Percentiles rank a stretch among this genome's conserved stretches.
Evolutionary conservation across 2,797 vertebrate genomes (phyloP).

Genomic region (Phoebastria nigripes): DNA sequence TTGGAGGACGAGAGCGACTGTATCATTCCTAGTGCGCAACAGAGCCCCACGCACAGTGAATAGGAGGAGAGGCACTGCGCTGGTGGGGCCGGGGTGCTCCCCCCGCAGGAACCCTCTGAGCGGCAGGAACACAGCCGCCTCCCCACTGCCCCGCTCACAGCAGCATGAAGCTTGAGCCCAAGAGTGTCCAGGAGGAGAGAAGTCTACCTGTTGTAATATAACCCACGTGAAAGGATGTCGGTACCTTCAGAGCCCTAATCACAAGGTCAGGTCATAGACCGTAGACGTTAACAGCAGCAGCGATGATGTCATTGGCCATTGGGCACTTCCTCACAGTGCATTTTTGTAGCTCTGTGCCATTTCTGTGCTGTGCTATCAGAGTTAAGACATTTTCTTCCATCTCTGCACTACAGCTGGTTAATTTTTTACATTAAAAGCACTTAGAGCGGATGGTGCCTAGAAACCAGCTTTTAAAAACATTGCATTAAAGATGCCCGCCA

Average conservation of each 20-base stretch:
- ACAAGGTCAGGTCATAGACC: background rate
- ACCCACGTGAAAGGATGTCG: fast-evolving
- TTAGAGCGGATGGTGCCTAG: background rate
- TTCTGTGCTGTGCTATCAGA: background rate
- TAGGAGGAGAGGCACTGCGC: background rate
- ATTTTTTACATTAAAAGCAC: constrained; percentile 6
- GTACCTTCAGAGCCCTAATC: background rate
- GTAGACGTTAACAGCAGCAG: background rate
- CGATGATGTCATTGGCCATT: background rate
- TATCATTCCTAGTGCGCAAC: fast-evolving
- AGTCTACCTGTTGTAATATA: background rate
- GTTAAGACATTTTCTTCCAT: background rate
- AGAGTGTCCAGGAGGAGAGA: background rate
- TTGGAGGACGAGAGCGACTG: background rate
- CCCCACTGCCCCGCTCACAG: fast-evolving
- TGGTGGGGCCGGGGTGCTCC: background rate
- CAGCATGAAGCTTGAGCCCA: background rate
- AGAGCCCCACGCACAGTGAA: background rate
- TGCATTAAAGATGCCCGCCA: background rate
- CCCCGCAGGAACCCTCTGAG: background rate
- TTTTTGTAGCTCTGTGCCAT: background rate
- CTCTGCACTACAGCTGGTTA: background rate
- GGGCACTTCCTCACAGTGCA: fast-evolving
- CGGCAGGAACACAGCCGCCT: background rate
- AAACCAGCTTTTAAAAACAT: background rate